Percentiles rank a stretch among this genome's conserved stretches.
phyloP scores from a whole-genome alignment of 2,888 invertebrate species.

The Volucella inanis region DNA sequence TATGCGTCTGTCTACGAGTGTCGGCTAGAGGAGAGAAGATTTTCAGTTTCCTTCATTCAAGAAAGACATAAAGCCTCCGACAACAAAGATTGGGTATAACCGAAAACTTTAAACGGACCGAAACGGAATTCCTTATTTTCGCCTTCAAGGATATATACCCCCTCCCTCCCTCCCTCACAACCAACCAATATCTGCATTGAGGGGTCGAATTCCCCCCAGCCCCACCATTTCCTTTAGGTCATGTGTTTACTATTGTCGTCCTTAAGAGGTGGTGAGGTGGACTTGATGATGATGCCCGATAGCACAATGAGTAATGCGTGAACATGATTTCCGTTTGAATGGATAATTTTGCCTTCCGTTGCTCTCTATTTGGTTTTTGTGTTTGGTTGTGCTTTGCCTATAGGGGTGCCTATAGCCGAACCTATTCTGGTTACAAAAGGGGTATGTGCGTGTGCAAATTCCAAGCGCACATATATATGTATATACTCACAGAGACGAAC shows the following conservation, averaged over 20 bases:
- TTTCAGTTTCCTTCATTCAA: conserved; percentile 5
- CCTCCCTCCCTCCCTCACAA: neutral
- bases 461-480: conserved; percentile 21
- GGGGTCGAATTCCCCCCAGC: too few relatives aligned
- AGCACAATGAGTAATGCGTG: conserved; percentile 64
- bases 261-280: conserved; percentile 56
- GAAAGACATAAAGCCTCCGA: conserved; percentile 5
- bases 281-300: conserved; percentile 62
- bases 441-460: conserved; percentile 9
- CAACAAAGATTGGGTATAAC: conserved; percentile 31
- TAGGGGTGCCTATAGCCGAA: neutral
- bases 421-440: neutral
- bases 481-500: neutral
- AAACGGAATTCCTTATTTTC: conserved; percentile 34
- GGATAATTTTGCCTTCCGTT: conserved; percentile 51
- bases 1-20: neutral
- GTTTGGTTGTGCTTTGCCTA: conserved; percentile 15
- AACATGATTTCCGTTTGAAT: conserved; percentile 66
- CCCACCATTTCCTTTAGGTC: conserved; percentile 15
- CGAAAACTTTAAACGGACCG: conserved; percentile 56
- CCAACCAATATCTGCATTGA: neutral
- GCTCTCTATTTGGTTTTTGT: conserved; percentile 6
- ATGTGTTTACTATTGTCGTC: conserved; percentile 50
- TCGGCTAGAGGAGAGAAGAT: neutral
- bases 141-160: conserved; percentile 13